phyloP scores from a whole-genome alignment of 2,888 invertebrate genomes.

The Callimorpha dominula region DNA sequence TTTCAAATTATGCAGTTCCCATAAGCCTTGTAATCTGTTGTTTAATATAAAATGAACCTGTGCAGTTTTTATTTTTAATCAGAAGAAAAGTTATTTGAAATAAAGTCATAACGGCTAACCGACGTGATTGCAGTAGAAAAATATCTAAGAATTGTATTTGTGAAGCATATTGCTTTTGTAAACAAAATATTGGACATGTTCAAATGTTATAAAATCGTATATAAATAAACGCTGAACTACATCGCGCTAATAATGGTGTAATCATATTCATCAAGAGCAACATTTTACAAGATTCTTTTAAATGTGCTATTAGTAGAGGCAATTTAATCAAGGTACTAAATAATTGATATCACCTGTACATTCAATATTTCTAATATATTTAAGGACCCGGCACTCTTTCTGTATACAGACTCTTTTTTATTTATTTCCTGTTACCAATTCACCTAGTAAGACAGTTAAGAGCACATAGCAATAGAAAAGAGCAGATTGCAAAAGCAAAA shows the following conservation, averaged over 20 bases:
- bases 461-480: neutral
- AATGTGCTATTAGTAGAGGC: neutral
- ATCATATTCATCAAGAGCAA: neutral
- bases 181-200: neutral
- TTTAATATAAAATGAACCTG: slow-evolving; percentile 2
- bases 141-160: neutral
- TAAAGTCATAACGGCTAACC: neutral
- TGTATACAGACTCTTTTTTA: neutral
- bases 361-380: neutral
- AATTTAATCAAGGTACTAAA: too few species aligned
- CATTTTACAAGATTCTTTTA: neutral
- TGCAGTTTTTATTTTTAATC: neutral
- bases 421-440: neutral
- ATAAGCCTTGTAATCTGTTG: slow-evolving; percentile 1
- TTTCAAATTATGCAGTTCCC: neutral
- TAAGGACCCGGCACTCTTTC: neutral
- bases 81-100: neutral
- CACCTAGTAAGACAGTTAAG: neutral
- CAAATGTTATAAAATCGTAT: too few species aligned
- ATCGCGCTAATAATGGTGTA: neutral
- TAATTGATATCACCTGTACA: too few species aligned
- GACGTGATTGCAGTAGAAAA: neutral
- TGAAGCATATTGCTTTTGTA: neutral
- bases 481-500: neutral
- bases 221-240: neutral